Evolutionary conservation across 2,888 invertebrate species (phyloP).

Genomic region (Melinaea menophilus): DNA sequence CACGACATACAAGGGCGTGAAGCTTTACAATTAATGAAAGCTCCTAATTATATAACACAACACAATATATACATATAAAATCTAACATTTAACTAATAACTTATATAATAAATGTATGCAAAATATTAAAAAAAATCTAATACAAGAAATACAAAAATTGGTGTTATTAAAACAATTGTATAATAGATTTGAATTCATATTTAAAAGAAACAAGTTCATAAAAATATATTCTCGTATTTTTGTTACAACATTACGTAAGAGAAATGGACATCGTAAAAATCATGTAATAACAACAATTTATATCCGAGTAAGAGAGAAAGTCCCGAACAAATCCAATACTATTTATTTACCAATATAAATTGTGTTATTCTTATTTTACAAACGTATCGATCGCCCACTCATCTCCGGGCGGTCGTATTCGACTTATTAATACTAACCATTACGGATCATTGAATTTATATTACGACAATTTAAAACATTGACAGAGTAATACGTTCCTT

Average conservation of each 20-base stretch:
- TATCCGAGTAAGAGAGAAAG: conserved; percentile 26
- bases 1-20: too few species aligned
- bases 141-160: too few species aligned
- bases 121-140: too few species aligned
- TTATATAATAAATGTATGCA: too few species aligned
- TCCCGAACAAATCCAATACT: conserved; percentile 10
- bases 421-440: conserved; percentile 41
- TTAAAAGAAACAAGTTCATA: too few species aligned
- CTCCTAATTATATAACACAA: too few species aligned
- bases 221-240: background rate
- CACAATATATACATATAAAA: too few species aligned
- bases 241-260: background rate
- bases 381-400: conserved; percentile 47
- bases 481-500: conserved; percentile 28
- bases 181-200: too few species aligned
- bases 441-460: conserved; percentile 53
- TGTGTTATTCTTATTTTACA: conserved; percentile 24
- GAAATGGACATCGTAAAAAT: conserved; percentile 8
- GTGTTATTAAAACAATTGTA: too few species aligned
- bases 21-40: too few species aligned
- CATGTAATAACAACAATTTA: conserved; percentile 8
- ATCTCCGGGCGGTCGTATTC: conserved; percentile 42
- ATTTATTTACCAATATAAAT: conserved; percentile 14
- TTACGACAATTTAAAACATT: conserved; percentile 48
- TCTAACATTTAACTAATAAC: too few species aligned